Conservation (phyloP, 2,888 invertebrate species). For the Camponotus fellah region DNA sequence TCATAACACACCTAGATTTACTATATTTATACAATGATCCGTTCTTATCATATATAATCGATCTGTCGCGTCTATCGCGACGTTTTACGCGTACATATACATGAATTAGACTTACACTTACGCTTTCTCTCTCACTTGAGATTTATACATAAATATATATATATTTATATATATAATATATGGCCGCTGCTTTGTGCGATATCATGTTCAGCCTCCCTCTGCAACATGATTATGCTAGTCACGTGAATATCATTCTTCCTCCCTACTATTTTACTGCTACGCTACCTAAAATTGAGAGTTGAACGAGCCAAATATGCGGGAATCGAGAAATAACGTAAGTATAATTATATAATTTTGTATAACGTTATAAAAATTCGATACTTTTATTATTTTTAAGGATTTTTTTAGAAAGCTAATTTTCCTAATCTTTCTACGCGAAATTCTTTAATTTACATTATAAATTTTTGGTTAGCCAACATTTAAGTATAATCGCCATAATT, state of each 20-base stretch:
- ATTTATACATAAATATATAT: conserved; percentile 75
- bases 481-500: not conserved
- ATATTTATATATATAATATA: conserved; percentile 60
- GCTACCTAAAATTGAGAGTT: not conserved
- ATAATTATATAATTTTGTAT: not conserved
- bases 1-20: conserved; percentile 61
- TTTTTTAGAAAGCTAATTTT: not conserved
- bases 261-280: not conserved
- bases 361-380: not conserved
- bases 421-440: not conserved
- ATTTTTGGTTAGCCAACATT: not conserved
- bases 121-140: conserved; percentile 44
- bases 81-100: conserved; percentile 72
- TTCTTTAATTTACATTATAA: not conserved
- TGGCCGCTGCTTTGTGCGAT: conserved; percentile 70
- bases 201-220: conserved; percentile 64
- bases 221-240: conserved; percentile 25
- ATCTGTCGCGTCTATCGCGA: conserved; percentile 44
- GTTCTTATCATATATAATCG: conserved; percentile 52
- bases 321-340: not conserved
- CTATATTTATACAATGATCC: conserved; percentile 65
- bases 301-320: not conserved
- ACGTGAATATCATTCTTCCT: not conserved
- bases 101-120: conserved; percentile 65
- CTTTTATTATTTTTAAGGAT: not conserved